Evolutionary conservation across 2,113 vertebrate genomes (phyloP), one percentile per base, ranked within the genome.

Genomic region (Xyrauchen texanus): DNA sequence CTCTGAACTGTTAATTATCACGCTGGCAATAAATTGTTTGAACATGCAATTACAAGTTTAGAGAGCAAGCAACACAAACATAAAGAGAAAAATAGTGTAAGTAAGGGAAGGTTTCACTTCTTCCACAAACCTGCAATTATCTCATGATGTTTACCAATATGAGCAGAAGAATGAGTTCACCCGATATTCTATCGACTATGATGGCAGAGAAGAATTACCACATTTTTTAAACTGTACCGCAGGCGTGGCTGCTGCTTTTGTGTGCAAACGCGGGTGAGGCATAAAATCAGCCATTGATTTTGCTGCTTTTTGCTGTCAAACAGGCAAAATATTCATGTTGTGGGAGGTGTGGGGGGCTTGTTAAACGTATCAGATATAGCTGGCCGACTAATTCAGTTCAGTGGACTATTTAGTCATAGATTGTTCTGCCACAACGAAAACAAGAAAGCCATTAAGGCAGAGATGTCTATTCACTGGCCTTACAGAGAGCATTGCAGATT

Each of bases 381-480:
- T 78, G 42, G 70, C 68, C 49, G 80, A 52, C 60, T 87, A 84
- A 88, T 86, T 86, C 79, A 87, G 83, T 84, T 90, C 87, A 80
- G 69, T 85, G 63, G 66, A 86, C 85, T 86, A 82, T 85, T 86
- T 78, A 82, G 76, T 53, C 79, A 84, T 86, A 55, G 81, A 85
- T 85, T 86, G 77, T 64, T 62, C 69, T 76, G 81, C 75, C 44
- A 73, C 13, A 6, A 72, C 76, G 76, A 85, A 77, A 83, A 81
- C 77, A 57, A 78, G 67, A 78, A 75, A 80, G 65, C 68, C 65
- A 84, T 79, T 81, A 85, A 58, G 81, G 62, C 71, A 68, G 16
- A 73, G 66, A 72, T 8, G 13, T 42, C 80, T 49, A 65, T 58
- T 77, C 75, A n/a, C 51, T 10, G 16, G 79, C 75, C 47, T 51